Percentiles rank a stretch among this genome's conserved stretches.
Conservation (phyloP, 2,113 vertebrate genomes). For the Chionomys nivalis region DNA sequence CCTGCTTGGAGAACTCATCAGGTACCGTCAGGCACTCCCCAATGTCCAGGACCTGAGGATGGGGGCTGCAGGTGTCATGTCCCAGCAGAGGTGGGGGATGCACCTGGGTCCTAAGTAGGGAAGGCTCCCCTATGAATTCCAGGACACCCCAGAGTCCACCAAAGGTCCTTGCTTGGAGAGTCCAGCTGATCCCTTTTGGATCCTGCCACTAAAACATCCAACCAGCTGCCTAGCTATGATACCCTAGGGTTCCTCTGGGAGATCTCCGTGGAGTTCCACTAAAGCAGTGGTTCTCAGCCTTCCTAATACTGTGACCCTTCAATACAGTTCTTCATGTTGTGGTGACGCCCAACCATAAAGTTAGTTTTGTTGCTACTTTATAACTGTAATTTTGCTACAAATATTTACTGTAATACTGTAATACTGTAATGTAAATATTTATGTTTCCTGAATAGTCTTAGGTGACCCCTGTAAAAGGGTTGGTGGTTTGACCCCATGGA, state of each 20-base stretch:
- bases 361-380: neutral
- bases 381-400: neutral
- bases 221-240: accelerated
- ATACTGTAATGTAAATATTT: too few species aligned
- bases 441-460: neutral
- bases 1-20: conserved; percentile 92
- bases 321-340: neutral
- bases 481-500: accelerated
- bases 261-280: neutral
- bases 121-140: neutral
- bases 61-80: neutral
- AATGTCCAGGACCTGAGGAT: conserved; percentile 91
- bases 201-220: neutral
- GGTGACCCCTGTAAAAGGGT: neutral
- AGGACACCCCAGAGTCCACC: neutral
- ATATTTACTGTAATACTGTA: too few species aligned
- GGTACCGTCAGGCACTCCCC: conserved; percentile 92
- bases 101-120: neutral
- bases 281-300: neutral
- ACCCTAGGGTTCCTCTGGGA: neutral
- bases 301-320: neutral
- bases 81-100: neutral
- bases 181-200: neutral
- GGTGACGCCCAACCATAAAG: neutral
- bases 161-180: neutral